Conservation (phyloP, 2,113 vertebrate species). For the Eptesicus fuscus region DNA sequence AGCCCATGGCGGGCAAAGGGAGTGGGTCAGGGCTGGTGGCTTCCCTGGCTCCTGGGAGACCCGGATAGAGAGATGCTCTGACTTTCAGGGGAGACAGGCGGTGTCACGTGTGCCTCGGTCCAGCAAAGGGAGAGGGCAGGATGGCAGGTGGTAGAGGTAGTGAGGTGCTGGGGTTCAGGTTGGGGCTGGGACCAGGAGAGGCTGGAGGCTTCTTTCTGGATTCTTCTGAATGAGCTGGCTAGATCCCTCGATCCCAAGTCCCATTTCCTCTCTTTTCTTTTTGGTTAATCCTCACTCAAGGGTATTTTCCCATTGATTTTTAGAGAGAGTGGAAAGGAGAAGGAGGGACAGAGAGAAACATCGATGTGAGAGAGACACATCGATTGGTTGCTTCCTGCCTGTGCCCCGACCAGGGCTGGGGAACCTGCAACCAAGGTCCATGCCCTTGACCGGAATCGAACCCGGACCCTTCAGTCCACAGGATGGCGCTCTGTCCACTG, state of each 20-base stretch:
- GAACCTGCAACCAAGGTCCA: too few relatives aligned
- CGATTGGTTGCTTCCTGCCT: too few relatives aligned
- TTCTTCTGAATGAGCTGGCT: neutral
- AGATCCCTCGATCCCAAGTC: neutral
- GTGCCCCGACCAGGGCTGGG: too few relatives aligned
- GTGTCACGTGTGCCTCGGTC: neutral
- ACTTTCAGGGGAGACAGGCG: neutral
- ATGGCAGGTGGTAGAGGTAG: too few relatives aligned
- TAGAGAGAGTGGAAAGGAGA: neutral
- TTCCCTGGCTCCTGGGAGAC: neutral
- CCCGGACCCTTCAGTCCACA: too few relatives aligned
- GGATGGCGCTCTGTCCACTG: too few relatives aligned
- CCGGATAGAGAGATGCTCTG: neutral
- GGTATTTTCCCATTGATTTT: too few relatives aligned
- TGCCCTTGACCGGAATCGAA: too few relatives aligned
- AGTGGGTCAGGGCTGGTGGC: neutral
- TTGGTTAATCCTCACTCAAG: too few relatives aligned
- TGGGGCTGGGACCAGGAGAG: neutral
- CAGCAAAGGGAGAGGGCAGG: too few relatives aligned
- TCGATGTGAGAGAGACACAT: too few relatives aligned
- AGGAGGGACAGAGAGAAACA: too few relatives aligned
- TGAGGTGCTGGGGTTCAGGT: neutral
- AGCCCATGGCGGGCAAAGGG: rapidly evolving
- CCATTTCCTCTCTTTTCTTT: neutral
- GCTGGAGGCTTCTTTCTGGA: neutral